Base-by-base conservation (phyloP, 2,113 vertebrate genomes). In the Amblyopsis rosae region DNA sequence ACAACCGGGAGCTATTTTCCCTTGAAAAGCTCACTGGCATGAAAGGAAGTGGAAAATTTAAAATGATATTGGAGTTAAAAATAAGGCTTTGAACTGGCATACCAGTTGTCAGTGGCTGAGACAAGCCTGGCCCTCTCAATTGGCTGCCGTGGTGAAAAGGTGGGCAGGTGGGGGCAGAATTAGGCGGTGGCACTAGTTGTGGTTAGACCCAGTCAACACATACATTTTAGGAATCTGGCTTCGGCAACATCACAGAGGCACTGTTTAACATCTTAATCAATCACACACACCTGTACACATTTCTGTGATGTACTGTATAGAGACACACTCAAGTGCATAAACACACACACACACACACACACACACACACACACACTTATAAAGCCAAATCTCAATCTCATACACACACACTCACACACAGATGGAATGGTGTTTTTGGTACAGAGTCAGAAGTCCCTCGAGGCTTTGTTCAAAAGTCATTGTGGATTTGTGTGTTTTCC, bases 381-480 rank as follows among this genome's bases (percentile, higher is more conserved):
- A 56, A 56, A n/a, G 16, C 54, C 8, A 3, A 17, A 3, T 9
- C 4, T 16, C 15, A 16, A 3, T 16, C 33, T 51, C 60, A 51
- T 12, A 57, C 53, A 72, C 62, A 61, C 67, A 47, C 57, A 26
- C 9, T n/a, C n/a, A 59, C 35, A 41, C 60, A 62, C 41, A 59
- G 41, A 55, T 32, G 57, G 32, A 64, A 48, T 59, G 66, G 49
- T 68, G 66, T 72, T 53, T 81, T 74, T 70, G 70, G 12, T 75
- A 54, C n/a, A 13, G 47, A 10, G 72, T 75, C 55, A 73, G 70
- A 69, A 67, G 67, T 62, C 26, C 26, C 26, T 26, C 57, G 4
- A 72, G 67, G 62, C 68, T 77, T 72, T 76, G 63, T 65, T 77
- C 77, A 83, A 82, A 84, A 75, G 80, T 72, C 0, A 41, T 84